A percentile compares a stretch with the other conserved stretches of the same genome.
Conservation (phyloP, 2,888 invertebrate genomes). For the Drosophila niveifrons region DNA sequence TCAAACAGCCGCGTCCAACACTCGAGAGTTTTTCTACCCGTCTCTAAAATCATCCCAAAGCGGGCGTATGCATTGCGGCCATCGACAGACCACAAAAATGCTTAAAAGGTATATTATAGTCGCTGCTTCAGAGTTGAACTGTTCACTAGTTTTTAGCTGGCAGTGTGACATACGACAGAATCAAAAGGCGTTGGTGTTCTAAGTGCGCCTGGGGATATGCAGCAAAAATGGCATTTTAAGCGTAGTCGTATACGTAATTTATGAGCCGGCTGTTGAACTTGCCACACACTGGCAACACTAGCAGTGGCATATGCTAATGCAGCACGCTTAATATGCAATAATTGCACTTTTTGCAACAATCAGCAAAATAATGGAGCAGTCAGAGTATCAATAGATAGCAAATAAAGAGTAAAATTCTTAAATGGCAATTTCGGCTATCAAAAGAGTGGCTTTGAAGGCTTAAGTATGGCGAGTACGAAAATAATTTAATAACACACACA, state of each 20-base stretch:
- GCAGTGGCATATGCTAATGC: constrained; percentile 54
- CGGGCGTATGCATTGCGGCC: constrained; percentile 18
- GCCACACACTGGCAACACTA: background rate
- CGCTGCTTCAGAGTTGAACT: background rate
- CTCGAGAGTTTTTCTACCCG: constrained; percentile 44
- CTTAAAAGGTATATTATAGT: constrained; percentile 13
- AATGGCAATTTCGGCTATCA: constrained; percentile 32
- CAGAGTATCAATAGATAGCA: background rate
- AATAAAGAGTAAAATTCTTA: constrained; percentile 7
- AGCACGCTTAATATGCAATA: constrained; percentile 60
- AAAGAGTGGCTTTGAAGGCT: constrained; percentile 34
- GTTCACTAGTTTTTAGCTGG: constrained; percentile 23
- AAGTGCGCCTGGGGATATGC: constrained; percentile 74
- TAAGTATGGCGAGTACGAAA: constrained; percentile 25
- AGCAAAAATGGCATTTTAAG: constrained; percentile 68
- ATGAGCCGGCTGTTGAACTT: constrained; percentile 52
- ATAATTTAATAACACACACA: constrained; percentile 59
- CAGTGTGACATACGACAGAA: constrained; percentile 36
- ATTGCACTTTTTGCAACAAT: constrained; percentile 63
- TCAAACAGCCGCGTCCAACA: constrained; percentile 54
- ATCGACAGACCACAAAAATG: no score
- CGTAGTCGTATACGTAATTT: constrained; percentile 53
- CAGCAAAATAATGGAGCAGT: constrained; percentile 34
- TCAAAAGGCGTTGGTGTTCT: constrained; percentile 53
- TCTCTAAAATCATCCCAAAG: background rate